Conservation (phyloP, 1,140 invertebrate genomes). For the Drosophila ananassae region DNA sequence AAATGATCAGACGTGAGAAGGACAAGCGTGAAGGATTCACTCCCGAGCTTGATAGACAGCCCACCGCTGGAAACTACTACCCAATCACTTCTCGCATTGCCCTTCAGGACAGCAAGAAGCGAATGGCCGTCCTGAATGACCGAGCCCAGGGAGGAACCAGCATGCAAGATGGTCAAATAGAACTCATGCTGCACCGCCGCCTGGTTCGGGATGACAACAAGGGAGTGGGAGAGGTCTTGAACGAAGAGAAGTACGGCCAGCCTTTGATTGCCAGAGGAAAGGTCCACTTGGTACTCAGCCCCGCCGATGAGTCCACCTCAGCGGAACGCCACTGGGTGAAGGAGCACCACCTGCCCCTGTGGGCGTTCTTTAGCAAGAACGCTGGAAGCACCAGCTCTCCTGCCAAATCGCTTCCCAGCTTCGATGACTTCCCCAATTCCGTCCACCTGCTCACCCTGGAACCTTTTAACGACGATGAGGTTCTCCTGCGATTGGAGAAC, state of each 20-base stretch:
- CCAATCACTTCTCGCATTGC: constrained; percentile 94
- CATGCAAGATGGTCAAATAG: constrained; percentile 89
- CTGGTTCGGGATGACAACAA: constrained; percentile 95
- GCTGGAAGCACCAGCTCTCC: constrained; percentile 62
- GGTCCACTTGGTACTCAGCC: constrained; percentile 87
- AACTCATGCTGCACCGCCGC: constrained; percentile 95
- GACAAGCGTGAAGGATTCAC: constrained; percentile 91
- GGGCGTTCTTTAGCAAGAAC: constrained; percentile 71
- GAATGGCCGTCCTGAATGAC: constrained; percentile 91
- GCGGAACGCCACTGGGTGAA: constrained; percentile 52
- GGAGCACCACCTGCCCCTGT: constrained; percentile 64
- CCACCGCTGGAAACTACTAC: constrained; percentile 95
- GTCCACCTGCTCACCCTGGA: constrained; percentile 95
- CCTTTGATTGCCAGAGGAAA: constrained; percentile 93
- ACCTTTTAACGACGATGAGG: constrained; percentile 88
- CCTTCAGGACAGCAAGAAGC: constrained; percentile 85
- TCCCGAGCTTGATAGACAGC: constrained; percentile 87
- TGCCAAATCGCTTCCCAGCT: constrained; percentile 25
- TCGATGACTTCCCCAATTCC: constrained; percentile 86
- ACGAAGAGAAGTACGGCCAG: constrained; percentile 91
- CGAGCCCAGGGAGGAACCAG: constrained; percentile 94
- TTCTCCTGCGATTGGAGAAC: constrained; percentile 94
- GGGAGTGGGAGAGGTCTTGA: constrained; percentile 95
- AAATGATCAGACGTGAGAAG: constrained; percentile 90
- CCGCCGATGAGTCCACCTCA: constrained; percentile 47